Conservation (phyloP, 2,113 vertebrate species). For the Asarcornis scutulata region DNA sequence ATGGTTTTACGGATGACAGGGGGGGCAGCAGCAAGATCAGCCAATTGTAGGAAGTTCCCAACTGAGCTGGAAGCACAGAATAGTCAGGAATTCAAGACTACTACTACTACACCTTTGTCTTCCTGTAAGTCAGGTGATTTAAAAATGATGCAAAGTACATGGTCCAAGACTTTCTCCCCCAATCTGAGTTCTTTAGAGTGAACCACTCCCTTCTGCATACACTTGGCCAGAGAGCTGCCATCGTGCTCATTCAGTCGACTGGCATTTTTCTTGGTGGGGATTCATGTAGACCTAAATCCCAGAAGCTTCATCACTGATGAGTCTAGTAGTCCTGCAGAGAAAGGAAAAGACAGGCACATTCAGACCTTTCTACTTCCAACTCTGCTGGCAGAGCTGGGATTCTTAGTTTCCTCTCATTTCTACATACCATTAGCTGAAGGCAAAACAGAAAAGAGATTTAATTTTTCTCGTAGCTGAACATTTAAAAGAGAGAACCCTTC, state of each 20-base stretch:
- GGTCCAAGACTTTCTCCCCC: conserved; percentile 43
- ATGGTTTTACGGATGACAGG: neutral
- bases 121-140: conserved; percentile 48
- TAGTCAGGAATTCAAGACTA: conserved; percentile 23
- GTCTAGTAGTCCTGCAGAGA: conserved; percentile 79
- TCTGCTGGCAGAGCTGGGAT: neutral
- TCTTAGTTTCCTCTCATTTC: neutral
- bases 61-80: conserved; percentile 49
- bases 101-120: neutral
- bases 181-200: conserved; percentile 27
- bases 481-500: neutral
- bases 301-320: conserved; percentile 64
- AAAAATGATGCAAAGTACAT: conserved; percentile 40
- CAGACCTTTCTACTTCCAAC: neutral
- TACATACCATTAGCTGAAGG: neutral
- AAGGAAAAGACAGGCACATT: neutral
- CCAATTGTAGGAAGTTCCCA: neutral
- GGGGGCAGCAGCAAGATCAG: conserved; percentile 1
- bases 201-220: conserved; percentile 58
- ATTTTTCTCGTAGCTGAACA: neutral
- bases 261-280: conserved; percentile 53
- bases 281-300: conserved; percentile 55
- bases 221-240: conserved; percentile 56
- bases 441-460: neutral
- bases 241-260: conserved; percentile 29